These are phyloP conservation scores for Lichenostomus cassidix DNA, from an alignment of 2,113 vertebrate species.

Conservation along the genomic window DNA sequence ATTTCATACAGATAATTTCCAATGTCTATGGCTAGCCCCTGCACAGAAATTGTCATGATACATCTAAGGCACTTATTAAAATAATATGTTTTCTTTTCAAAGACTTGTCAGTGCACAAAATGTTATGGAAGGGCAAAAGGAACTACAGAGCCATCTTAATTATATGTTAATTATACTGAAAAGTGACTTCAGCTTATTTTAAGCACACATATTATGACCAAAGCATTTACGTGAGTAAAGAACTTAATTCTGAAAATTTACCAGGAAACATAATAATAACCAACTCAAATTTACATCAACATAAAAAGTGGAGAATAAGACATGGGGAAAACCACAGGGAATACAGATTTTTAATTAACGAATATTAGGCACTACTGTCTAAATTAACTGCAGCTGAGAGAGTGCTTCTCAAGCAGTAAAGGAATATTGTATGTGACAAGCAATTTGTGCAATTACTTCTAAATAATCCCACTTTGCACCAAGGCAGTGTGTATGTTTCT, in stretches of 20 bases:
- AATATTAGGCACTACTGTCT: not conserved
- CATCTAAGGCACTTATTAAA: not conserved
- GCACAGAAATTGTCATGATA: not conserved
- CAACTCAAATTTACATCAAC: not conserved
- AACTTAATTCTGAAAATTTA: not conserved
- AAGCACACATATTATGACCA: not conserved
- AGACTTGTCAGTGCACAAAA: not conserved
- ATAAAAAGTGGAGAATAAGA: not conserved
- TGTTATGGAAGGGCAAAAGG: not conserved
- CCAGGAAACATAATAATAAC: not conserved
- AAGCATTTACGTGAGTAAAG: not conserved
- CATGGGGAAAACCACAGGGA: not conserved
- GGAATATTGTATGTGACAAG: conserved; percentile 20
- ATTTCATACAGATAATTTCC: not conserved
- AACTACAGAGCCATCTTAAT: not conserved
- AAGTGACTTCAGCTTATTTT: not conserved
- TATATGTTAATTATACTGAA: not conserved
- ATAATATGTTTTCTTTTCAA: not conserved
- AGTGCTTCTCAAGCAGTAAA: conserved; percentile 19
- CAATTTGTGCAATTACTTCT: conserved; percentile 35
- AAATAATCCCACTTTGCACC: conserved; percentile 38
- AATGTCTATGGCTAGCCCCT: not conserved
- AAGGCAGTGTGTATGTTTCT: not conserved
- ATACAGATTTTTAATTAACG: not conserved
- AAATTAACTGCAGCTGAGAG: conserved; percentile 34